Evolutionary conservation across 2,113 vertebrate genomes (phyloP).

Genomic region (Haemorhous mexicanus): DNA sequence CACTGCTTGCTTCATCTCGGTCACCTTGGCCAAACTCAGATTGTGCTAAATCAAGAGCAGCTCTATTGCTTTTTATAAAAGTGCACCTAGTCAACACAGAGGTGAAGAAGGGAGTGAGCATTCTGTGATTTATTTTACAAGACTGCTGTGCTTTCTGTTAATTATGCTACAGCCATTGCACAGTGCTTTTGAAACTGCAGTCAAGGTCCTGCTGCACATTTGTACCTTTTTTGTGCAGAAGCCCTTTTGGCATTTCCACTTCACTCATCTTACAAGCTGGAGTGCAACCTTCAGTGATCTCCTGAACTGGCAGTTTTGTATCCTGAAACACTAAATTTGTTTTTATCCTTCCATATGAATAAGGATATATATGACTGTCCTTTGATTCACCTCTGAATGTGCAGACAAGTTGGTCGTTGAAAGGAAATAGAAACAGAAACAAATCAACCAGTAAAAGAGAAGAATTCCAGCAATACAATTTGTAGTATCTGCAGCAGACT

Average conservation of each 20-base stretch:
- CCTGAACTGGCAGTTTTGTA: not conserved
- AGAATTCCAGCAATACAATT: not conserved
- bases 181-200: not conserved
- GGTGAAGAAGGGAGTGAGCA: not conserved
- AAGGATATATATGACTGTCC: not conserved
- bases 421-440: not conserved
- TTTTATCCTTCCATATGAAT: not conserved
- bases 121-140: conserved; percentile 18
- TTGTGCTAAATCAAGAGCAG: not conserved
- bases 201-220: not conserved
- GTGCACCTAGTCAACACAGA: not conserved
- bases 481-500: not conserved
- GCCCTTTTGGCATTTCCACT: conserved; percentile 25
- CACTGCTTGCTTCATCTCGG: not conserved
- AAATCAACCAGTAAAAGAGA: not conserved
- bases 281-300: not conserved
- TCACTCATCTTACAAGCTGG: not conserved
- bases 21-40: not conserved
- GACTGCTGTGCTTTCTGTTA: not conserved
- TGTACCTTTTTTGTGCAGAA: not conserved
- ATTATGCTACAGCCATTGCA: not conserved
- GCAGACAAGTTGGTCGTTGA: not conserved
- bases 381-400: not conserved
- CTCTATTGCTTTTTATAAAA: not conserved
- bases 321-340: conserved; percentile 3